Evolutionary conservation across 2,888 invertebrate species (phyloP), one percentile per base, ranked within the genome.

Genomic region (Embidobia sp.): DNA sequence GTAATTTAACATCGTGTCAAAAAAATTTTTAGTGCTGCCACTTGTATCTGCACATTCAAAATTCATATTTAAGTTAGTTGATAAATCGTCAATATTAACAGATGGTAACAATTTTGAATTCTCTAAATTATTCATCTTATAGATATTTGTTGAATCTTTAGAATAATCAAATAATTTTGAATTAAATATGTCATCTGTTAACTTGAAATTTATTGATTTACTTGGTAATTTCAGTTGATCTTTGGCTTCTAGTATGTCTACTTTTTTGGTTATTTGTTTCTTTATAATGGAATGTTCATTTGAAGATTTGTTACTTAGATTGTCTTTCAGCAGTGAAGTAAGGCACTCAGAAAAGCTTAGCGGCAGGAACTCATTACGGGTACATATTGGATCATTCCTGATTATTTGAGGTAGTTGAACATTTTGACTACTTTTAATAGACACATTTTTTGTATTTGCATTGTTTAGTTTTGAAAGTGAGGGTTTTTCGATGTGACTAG

Each of bases 1-100:
- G 7, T 81, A 42, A 3, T 79, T 79, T 27, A 82, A 77, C 2
- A 51, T 19, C 53, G 44, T 53, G 8, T 67, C 67, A 13, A 13
- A n/a, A 11, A 49, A 61, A 19, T 61, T 40, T 7, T 61, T 75
- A 1, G 31, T 7, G 4, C 33, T 53, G 8, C 55, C n/a, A n/a
- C n/a, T n/a, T n/a, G n/a, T n/a, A n/a, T n/a, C n/a, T n/a, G n/a
- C n/a, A 40, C 22, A 18, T 7, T 70, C 61, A 0, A 51, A 16
- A 7, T 51, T 59, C 13, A 22, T 37, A 13, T 10, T 7, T 4
- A 3, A 10, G 6, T 55, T 55, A 3, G 48, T 31, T 10, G 35
- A 8, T 5, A 66, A 4, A 7, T 10, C n/a, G 1, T 76, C 69
- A 3, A 69, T 40, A 11, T 75, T 69, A 4, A 69, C 35, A 6